Evolutionary conservation across 2,888 invertebrate species (phyloP).

Genomic region (Heliconius erato): DNA sequence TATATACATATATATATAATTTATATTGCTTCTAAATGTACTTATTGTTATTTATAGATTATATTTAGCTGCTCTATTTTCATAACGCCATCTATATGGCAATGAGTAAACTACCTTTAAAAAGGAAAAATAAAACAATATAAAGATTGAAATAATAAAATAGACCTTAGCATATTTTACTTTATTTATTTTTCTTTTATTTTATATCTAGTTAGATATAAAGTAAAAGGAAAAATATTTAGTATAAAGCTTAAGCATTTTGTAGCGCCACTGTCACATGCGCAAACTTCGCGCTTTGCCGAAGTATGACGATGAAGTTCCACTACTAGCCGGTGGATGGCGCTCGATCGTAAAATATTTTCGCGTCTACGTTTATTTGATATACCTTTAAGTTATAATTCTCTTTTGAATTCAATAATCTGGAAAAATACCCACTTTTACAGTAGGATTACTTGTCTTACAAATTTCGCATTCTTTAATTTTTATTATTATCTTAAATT

Average conservation of each 20-base stretch:
- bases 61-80: no score
- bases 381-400: neutral
- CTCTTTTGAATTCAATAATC: neutral
- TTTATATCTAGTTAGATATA: neutral
- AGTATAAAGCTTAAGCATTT: neutral
- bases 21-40: no score
- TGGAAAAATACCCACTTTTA: no score
- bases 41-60: no score
- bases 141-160: no score
- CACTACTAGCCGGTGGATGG: conserved; percentile 57
- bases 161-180: neutral
- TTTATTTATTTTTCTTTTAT: neutral
- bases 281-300: no score
- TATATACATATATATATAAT: no score
- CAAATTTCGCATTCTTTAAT: no score
- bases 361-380: neutral
- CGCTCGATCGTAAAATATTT: conserved; percentile 40
- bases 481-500: no score
- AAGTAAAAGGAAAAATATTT: neutral
- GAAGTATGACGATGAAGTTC: conserved; percentile 49
- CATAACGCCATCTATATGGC: neutral
- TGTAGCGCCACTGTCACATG: neutral
- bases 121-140: neutral
- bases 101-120: neutral
- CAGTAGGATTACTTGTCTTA: no score